Conservation (phyloP, 2,797 vertebrate species). For the Sebastes glaucus region DNA sequence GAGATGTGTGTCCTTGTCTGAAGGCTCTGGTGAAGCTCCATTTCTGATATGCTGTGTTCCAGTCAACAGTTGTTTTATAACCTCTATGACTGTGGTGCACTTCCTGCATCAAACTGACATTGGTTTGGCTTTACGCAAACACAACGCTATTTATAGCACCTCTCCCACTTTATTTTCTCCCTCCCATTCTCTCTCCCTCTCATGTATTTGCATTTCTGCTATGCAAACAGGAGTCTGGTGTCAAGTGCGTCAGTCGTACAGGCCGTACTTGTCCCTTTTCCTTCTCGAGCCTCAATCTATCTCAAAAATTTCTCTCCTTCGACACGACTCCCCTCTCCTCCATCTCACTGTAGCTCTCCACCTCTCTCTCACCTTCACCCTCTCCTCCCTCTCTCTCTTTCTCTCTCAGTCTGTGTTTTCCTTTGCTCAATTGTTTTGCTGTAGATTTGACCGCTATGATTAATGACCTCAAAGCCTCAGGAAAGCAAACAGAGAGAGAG, state of each 20-base stretch:
- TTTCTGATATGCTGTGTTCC: slow-evolving; percentile 21
- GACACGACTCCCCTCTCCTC: slow-evolving; percentile 13
- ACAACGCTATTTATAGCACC: slow-evolving; percentile 79
- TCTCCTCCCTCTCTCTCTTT: not conserved
- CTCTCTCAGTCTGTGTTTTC: slow-evolving; percentile 60
- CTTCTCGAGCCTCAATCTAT: slow-evolving; percentile 41
- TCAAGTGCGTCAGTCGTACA: slow-evolving; percentile 50
- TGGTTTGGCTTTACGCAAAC: slow-evolving; percentile 74
- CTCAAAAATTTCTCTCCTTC: slow-evolving; percentile 11
- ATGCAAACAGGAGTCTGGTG: slow-evolving; percentile 63
- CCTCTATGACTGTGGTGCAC: slow-evolving; percentile 61
- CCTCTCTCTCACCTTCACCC: slow-evolving; percentile 51
- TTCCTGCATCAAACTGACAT: slow-evolving; percentile 73
- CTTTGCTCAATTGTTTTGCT: slow-evolving; percentile 76
- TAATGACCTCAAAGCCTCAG: slow-evolving; percentile 77
- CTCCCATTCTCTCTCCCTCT: slow-evolving; percentile 40
- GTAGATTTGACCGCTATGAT: slow-evolving; percentile 79
- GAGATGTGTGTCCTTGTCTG: not conserved
- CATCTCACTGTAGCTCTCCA: slow-evolving; percentile 45
- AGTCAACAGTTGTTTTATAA: slow-evolving; percentile 67
- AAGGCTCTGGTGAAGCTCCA: slow-evolving; percentile 5
- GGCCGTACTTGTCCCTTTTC: slow-evolving; percentile 44
- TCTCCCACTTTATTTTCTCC: slow-evolving; percentile 61
- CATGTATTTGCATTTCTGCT: slow-evolving; percentile 67
- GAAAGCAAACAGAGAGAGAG: slow-evolving; percentile 71